Percentiles rank a stretch among this genome's conserved stretches.
These are phyloP conservation scores for Pentalonia nigronervosa DNA, from an alignment of 1,140 invertebrate genomes.

Conservation along the genomic window DNA sequence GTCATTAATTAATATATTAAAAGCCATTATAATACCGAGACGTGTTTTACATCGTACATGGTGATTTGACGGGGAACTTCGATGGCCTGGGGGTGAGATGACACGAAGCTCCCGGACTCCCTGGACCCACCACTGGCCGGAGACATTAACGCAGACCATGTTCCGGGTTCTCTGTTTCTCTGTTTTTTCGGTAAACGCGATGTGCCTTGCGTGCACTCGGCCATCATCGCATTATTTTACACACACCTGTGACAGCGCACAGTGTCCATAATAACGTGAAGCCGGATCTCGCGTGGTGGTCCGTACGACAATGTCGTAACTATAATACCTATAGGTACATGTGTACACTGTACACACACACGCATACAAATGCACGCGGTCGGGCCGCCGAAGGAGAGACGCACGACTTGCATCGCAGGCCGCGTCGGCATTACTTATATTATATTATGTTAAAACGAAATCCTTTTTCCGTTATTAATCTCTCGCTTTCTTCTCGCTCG, in stretches of 20 bases:
- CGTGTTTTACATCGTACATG: no score
- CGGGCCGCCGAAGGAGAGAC: neutral
- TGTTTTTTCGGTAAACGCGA: neutral
- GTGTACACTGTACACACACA: neutral
- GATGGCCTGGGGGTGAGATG: no score
- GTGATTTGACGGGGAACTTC: neutral
- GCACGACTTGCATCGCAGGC: neutral
- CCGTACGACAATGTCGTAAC: neutral
- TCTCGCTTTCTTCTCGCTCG: neutral
- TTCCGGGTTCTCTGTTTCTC: neutral
- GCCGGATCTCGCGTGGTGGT: neutral
- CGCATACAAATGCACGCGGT: neutral
- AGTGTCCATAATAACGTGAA: neutral
- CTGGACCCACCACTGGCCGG: neutral
- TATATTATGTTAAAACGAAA: conserved; percentile 16
- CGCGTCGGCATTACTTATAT: neutral
- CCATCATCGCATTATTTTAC: neutral
- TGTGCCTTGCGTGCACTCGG: neutral
- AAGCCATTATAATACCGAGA: no score
- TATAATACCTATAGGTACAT: neutral
- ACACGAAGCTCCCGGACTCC: no score
- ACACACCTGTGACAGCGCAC: neutral
- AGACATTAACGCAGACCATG: neutral
- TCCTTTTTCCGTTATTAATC: conserved; percentile 11
- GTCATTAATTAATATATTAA: no score